These are phyloP conservation scores for Teleopsis dalmanni DNA, from an alignment of 1,140 invertebrate species.

Conservation along the genomic window DNA sequence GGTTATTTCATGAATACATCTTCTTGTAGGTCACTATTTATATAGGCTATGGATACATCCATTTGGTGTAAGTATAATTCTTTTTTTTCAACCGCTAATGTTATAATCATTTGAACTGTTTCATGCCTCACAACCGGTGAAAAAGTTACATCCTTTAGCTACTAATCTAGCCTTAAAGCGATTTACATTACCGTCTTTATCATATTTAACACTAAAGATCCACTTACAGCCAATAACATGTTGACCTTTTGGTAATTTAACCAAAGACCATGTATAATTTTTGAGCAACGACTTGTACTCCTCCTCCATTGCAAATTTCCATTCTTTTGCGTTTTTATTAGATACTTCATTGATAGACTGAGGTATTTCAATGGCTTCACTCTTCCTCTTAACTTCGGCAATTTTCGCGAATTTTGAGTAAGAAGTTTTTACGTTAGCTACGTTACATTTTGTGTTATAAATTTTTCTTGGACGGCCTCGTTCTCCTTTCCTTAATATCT, in stretches of 20 bases:
- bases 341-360: not conserved
- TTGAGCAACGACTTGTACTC: constrained; percentile 8
- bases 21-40: constrained; percentile 44
- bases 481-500: not conserved
- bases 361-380: not conserved
- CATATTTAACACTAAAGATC: constrained; percentile 1
- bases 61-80: constrained; percentile 30
- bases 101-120: constrained; percentile 27
- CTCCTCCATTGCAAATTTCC: constrained; percentile 10
- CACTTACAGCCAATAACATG: constrained; percentile 21
- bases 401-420: not conserved
- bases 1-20: constrained; percentile 17
- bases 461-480: not conserved
- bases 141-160: constrained; percentile 33
- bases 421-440: not conserved
- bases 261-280: constrained; percentile 23
- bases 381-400: not conserved
- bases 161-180: constrained; percentile 43
- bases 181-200: not conserved
- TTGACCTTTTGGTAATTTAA: constrained; percentile 22
- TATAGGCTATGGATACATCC: constrained; percentile 44
- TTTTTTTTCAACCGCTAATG: constrained; percentile 15
- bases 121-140: constrained; percentile 23
- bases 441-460: not conserved
- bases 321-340: constrained; percentile 4